Evolutionary conservation across 2,888 invertebrate genomes (phyloP), one percentile per base, ranked within the genome.

Genomic region (Drosophila pullipes): DNA sequence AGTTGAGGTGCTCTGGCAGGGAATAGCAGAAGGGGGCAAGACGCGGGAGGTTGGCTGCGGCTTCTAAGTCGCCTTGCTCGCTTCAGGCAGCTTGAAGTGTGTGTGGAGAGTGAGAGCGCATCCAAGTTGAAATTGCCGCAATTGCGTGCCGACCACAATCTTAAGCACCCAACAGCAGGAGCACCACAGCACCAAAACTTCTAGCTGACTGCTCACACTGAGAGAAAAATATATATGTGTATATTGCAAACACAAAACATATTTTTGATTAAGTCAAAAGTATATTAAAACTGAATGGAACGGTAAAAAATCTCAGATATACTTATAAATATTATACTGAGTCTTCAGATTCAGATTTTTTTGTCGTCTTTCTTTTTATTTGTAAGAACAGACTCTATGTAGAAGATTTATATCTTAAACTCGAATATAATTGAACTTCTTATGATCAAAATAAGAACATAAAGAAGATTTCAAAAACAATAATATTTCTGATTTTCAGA

Each of bases 141-240:
- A 85, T 86, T 89, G 85, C 85, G 89, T 86, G 86, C 74, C 85
- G 89, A 84, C 85, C 85, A 84, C 85, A 86, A 89, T 86, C 84
- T 86, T 81, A 81, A 81, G 83, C 47, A 47, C 25, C 47, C 47
- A 47, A 47, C 89, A 82, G 74, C 59, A 49, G 65, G 55, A 67
- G 66, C 57, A 59, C 61, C 66, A 68, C 61, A 54, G 61, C 74
- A 66, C 71, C 69, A 65, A 81, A 83, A 86, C 59, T 76, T 81
- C 81, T 81, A 63, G 63, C 75, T 81, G 75, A 71, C 66, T 79
- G 73, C 30, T 37, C 55, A 63, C 72, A 59, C 50, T 69, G 69
- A 58, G 61, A 52, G 28, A 55, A 55, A 39, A 28, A 6, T 30
- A 3, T 5, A 10, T 0, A 10, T 50, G 16, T 25, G 13, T 7